Conservation (phyloP, 2,113 vertebrate species). For the Paramormyrops kingsleyae region DNA sequence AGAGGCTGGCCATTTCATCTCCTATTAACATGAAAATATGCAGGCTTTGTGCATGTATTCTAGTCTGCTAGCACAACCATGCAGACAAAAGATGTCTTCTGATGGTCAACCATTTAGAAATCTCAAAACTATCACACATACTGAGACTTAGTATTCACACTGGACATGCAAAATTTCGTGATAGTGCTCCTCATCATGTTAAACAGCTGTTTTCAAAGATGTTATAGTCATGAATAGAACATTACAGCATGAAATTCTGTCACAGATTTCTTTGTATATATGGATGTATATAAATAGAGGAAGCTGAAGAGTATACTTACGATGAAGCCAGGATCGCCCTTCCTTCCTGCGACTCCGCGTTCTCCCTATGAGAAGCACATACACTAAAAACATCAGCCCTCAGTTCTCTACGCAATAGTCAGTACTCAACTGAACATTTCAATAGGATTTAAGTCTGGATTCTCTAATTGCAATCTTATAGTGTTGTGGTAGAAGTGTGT, state of each 20-base stretch:
- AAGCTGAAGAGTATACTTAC: slow-evolving; percentile 61
- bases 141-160: neutral
- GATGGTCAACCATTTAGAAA: neutral
- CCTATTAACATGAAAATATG: neutral
- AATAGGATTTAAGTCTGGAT: neutral
- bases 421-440: neutral
- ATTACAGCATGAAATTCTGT: neutral
- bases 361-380: slow-evolving; percentile 74
- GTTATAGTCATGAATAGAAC: neutral
- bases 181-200: neutral
- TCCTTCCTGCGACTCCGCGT: slow-evolving; percentile 72
- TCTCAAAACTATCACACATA: neutral
- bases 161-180: neutral
- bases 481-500: neutral
- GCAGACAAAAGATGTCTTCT: neutral
- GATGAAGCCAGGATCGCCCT: slow-evolving; percentile 72
- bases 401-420: neutral
- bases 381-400: neutral
- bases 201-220: neutral
- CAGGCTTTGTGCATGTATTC: neutral
- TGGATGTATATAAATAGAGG: neutral
- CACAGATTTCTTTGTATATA: neutral
- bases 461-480: neutral
- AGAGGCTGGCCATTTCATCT: neutral
- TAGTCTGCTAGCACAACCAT: neutral